Base-by-base conservation (phyloP, 1,140 invertebrate species). In the Tetranychus urticae region DNA sequence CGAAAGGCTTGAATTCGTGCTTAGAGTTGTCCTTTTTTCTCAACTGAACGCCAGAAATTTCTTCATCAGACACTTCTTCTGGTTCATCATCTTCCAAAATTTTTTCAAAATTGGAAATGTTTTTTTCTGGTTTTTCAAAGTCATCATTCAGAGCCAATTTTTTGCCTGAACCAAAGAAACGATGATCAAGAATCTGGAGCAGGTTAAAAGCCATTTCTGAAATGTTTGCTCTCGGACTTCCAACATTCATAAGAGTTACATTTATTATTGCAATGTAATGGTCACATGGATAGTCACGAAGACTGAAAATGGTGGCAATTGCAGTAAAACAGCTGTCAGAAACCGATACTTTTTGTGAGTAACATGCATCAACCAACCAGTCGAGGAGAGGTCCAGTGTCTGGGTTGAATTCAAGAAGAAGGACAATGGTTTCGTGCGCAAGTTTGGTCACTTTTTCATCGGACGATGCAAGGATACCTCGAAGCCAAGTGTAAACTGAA, bases 241-340 rank as follows among this genome's bases (percentile, higher is more conserved):
- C 91, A 3, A 90, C 89, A 73, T 90, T 94, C 76, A 97, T 82
- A 34, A 98, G 78, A 0, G 92, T 92, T 7, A 97, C 86, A 70
- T 94, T 97, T 68, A 99, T 89, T 67, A 98, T 88, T 12, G 91
- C 89, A 36, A 91, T 93, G 72, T 93, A 92, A 75, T 93, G 88
- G 72, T 98, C 93, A 74, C 93, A 97, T 8, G 93, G 92, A 77
- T 97, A 97, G 73, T 97, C 94, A 67, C 91, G 90, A 71, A 63
- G 86, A 69, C 88, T 92, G 71, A 97, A 98, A 64, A 97, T 88
- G 14, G 89, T 86, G 34, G 90, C 88, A 14, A 98, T 77, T 10
- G 92, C 88, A 67, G 88, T 79, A 70, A 97, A 97, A 70, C 92
- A 97, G 1, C 87, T 86, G 71, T 96, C 90, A 7, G 91, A 89